Percentiles rank a stretch among this genome's conserved stretches.
Conservation (phyloP, 2,113 vertebrate species). For the Oryzias melastigma region DNA sequence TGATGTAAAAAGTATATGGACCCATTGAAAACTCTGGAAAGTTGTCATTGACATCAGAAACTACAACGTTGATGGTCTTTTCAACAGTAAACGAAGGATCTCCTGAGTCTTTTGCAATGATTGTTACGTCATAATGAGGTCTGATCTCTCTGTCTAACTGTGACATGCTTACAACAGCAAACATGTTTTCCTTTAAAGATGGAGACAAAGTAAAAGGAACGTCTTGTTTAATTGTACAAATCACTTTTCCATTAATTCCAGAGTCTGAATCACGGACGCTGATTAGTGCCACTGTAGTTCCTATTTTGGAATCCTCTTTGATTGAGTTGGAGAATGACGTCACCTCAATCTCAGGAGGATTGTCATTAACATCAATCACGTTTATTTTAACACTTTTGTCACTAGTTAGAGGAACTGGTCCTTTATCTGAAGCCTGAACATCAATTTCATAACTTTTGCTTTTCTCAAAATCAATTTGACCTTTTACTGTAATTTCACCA, state of each 20-base stretch:
- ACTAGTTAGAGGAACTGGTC: background rate
- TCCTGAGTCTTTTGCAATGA: slow-evolving; percentile 66
- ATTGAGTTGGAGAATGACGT: slow-evolving; percentile 64
- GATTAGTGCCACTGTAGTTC: slow-evolving; percentile 52
- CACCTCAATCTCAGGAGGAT: slow-evolving; percentile 82
- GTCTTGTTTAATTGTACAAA: slow-evolving; percentile 33
- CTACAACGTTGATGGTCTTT: slow-evolving; percentile 57
- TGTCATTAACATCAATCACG: slow-evolving; percentile 60
- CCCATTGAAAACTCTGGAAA: slow-evolving; percentile 49
- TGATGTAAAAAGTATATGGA: slow-evolving; percentile 52
- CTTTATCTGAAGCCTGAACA: slow-evolving; percentile 56
- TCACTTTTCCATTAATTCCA: slow-evolving; percentile 28
- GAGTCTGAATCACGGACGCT: slow-evolving; percentile 56
- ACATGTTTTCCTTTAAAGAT: slow-evolving; percentile 47
- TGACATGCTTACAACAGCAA: slow-evolving; percentile 42
- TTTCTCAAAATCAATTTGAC: slow-evolving; percentile 53
- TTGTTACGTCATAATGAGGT: slow-evolving; percentile 72
- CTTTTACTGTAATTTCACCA: slow-evolving; percentile 53
- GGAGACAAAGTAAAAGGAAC: slow-evolving; percentile 50
- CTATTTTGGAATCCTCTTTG: slow-evolving; percentile 37
- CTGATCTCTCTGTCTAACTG: slow-evolving; percentile 49
- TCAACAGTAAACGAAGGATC: slow-evolving; percentile 53
- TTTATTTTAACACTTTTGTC: slow-evolving; percentile 48
- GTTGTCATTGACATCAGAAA: slow-evolving; percentile 76
- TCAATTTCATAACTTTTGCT: slow-evolving; percentile 39